Base-by-base conservation (phyloP, 1,140 invertebrate species). In the Eupristina koningsbergeri region DNA sequence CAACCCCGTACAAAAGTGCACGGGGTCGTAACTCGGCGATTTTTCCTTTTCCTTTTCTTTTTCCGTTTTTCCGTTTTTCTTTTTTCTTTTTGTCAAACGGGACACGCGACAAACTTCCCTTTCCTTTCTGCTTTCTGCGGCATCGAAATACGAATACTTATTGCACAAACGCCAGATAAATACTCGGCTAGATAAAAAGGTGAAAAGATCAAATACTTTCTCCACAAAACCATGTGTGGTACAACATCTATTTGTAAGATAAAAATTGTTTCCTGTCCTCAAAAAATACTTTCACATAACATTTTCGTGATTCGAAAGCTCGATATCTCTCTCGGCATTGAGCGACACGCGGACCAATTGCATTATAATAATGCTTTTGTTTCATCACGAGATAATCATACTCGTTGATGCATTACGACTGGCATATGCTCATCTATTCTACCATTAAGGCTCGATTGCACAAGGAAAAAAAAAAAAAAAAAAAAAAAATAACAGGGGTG, bases 271-370 rank as follows among this genome's bases (percentile, higher is more conserved):
- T 69, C 19, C 47, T 39, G 79, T 69, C 67, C 79, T 80, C 79
- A 41, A 80, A 80, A 80, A 58, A 80, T 71, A 80, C 64, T 80
- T 80, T 80, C 61, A 36, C 77, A 61, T 22, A 5, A 34, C 45
- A 29, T 73, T 75, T 75, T 39, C 67, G 39, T 36, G 39, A 79
- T 29, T 45, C 34, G 76, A 64, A 45, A 79, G 58, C 76, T 2
- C 29, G 58, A 78, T 63, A 64, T 64, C 47, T 58, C 53, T 13
- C 3, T 22, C n/a, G n/a, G n/a, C n/a, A n/a, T n/a, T 19, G 19
- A 58, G 53, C 6, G 53, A 13, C 3, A 3, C 47, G 17, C 8
- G 47, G 47, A 17, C 47, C 47, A 50, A 50, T 17, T 50, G 47
- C 47, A 50, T 50, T 50, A 50, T 50, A 50, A 50, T 50, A 50